Conservation (phyloP, 30 jellyfish, hydroid and myxozoan species). For the Pseudorhiza aurosa region DNA sequence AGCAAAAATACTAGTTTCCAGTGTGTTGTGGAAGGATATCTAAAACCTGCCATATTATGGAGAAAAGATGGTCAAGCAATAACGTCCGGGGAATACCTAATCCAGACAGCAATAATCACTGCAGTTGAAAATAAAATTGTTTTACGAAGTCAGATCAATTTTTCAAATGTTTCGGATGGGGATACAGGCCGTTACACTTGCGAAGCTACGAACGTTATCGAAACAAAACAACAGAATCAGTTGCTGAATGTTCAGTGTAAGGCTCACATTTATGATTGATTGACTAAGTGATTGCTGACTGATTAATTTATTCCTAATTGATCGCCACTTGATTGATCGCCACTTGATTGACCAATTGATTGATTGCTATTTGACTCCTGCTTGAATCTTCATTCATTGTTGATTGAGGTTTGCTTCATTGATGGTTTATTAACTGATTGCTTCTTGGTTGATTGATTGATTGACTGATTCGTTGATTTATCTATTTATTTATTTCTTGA, state of each 20-base stretch:
- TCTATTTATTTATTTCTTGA: no score
- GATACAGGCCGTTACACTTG: conserved; percentile 70
- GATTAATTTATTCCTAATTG: no score
- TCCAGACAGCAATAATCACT: neutral
- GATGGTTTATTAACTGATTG: neutral
- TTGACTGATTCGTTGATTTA: no score
- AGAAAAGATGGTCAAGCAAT: conserved; percentile 24
- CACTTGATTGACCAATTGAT: no score
- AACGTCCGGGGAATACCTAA: neutral
- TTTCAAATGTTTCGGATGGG: conserved; percentile 16
- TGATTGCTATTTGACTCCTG: no score
- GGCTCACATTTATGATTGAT: conserved; percentile 5
- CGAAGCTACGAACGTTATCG: conserved; percentile 30
- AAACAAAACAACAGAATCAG: neutral
- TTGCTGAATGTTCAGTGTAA: conserved; percentile 53
- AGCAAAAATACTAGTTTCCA: conserved; percentile 14
- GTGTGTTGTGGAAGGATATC: conserved; percentile 59
- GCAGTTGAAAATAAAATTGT: conserved; percentile 21
- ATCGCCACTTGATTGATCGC: no score
- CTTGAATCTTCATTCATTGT: no score
- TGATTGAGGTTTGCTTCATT: no score
- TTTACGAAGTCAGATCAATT: conserved; percentile 3
- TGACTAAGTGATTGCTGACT: no score
- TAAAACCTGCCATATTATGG: conserved; percentile 55
- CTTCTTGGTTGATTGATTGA: no score